Conservation (phyloP, 2,797 vertebrate species). For the Merluccius polli region DNA sequence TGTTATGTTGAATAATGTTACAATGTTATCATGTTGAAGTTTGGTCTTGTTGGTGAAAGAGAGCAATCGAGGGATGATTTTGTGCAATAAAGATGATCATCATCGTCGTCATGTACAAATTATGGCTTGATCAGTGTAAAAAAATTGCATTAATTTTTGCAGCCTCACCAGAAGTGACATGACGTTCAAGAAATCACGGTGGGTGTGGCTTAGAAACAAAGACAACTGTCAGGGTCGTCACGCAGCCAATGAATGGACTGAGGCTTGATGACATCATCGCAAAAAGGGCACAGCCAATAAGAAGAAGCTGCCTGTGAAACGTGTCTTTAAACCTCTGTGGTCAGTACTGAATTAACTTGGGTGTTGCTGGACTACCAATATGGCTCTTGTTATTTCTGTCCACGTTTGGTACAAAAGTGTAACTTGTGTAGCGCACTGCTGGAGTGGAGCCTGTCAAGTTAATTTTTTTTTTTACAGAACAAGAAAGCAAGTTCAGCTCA, state of each 20-base stretch:
- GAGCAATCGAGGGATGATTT: not conserved
- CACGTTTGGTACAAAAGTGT: constrained; percentile 39
- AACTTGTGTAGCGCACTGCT: constrained; percentile 33
- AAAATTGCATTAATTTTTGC: not conserved
- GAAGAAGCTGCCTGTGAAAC: constrained; percentile 40
- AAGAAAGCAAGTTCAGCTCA: not conserved
- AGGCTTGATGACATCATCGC: constrained; percentile 10
- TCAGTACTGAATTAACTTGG: constrained; percentile 52
- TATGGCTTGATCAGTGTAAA: constrained; percentile 38
- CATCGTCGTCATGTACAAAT: constrained; percentile 14
- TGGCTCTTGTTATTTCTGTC: constrained; percentile 41
- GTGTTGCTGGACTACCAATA: constrained; percentile 41
- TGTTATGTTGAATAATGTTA: too few species aligned
- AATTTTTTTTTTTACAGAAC: constrained; percentile 29
- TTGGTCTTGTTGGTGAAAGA: constrained; percentile 17
- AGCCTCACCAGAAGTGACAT: not conserved
- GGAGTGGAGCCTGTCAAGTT: constrained; percentile 38
- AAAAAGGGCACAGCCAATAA: constrained; percentile 20
- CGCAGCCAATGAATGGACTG: not conserved
- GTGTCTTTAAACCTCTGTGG: constrained; percentile 20
- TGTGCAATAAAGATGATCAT: constrained; percentile 17
- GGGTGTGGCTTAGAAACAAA: constrained; percentile 4
- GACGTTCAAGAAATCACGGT: constrained; percentile 1
- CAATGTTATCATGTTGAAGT: not conserved
- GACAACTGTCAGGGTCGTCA: constrained; percentile 11